These are phyloP conservation scores for Peromyscus melanophrys DNA, from an alignment of 2,797 vertebrate species.

Conservation along the genomic window DNA sequence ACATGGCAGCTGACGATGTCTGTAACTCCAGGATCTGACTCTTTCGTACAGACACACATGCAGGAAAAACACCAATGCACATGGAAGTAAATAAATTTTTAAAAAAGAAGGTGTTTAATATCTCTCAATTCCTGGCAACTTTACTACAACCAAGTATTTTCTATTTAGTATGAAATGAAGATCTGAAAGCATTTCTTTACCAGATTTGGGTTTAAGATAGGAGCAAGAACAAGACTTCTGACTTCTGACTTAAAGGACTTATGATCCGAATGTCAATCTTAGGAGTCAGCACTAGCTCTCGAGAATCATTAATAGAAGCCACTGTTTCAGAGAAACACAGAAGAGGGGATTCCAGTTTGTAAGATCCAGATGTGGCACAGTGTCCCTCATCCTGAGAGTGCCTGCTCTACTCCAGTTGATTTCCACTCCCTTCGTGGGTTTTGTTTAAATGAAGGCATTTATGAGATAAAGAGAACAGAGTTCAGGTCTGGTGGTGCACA, in stretches of 20 bases:
- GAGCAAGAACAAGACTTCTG: neutral
- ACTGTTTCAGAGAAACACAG: neutral
- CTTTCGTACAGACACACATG: neutral
- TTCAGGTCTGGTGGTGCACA: neutral
- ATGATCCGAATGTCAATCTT: conserved; percentile 32
- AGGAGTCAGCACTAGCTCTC: conserved; percentile 25
- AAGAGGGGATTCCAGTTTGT: neutral
- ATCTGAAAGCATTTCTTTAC: neutral
- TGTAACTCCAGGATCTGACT: neutral
- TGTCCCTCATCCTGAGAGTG: neutral
- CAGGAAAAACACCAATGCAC: neutral
- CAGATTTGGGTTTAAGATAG: conserved; percentile 33
- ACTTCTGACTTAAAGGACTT: conserved; percentile 37
- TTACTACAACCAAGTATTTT: conserved; percentile 45
- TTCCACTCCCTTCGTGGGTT: neutral
- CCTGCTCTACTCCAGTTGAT: neutral
- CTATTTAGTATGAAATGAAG: conserved; percentile 28
- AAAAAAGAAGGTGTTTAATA: neutral
- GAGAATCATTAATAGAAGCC: conserved; percentile 19
- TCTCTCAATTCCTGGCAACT: conserved; percentile 1
- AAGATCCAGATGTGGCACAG: neutral
- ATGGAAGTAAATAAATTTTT: no score
- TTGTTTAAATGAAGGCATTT: neutral
- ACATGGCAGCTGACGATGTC: neutral
- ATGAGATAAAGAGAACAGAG: conserved; percentile 6